Evolutionary conservation across 2,113 vertebrate genomes (phyloP).

Genomic region (Uropsilus gracilis): DNA sequence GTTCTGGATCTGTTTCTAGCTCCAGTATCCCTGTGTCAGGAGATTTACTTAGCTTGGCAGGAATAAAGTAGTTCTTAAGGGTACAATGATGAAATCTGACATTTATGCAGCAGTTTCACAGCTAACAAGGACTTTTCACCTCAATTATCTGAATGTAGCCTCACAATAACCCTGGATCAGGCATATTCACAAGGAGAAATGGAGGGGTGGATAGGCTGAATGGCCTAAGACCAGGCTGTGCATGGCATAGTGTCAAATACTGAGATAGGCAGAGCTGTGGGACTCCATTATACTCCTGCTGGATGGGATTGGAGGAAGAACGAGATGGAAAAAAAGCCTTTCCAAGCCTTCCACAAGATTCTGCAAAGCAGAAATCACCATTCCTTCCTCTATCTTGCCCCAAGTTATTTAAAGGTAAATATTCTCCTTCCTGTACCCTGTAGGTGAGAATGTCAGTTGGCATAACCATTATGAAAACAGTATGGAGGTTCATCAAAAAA

Average conservation of each 20-base stretch:
- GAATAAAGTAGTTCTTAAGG: neutral
- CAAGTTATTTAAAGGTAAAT: neutral
- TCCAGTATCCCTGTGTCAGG: neutral
- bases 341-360: neutral
- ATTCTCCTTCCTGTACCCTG: neutral
- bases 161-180: neutral
- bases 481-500: neutral
- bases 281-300: too few species aligned
- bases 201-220: neutral
- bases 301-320: neutral
- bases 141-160: neutral
- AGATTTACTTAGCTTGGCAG: neutral
- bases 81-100: neutral
- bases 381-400: neutral
- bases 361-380: neutral
- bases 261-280: accelerated
- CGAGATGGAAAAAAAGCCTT: neutral
- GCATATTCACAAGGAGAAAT: neutral
- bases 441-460: neutral
- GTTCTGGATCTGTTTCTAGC: neutral
- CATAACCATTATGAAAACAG: neutral
- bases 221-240: neutral
- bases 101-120: neutral
- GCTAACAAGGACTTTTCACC: neutral
- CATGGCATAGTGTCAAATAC: neutral